Evolutionary conservation across 2,113 vertebrate species (phyloP), one percentile per base, ranked within the genome.

Genomic region (Argyrosomus japonicus): DNA sequence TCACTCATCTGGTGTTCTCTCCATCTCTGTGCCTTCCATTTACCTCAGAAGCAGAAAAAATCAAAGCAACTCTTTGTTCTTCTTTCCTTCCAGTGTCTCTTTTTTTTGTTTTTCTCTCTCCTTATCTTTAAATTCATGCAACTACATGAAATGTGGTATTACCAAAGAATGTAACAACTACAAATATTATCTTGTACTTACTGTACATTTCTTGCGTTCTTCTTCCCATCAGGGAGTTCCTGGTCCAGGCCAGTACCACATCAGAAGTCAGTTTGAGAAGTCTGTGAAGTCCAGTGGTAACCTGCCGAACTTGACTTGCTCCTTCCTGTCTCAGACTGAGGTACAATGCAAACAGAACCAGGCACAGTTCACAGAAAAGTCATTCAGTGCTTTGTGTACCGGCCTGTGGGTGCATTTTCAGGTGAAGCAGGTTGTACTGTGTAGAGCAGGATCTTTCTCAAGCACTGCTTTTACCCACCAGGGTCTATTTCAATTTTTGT

Each of bases 261-360:
- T 94, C 88, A 91, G 72, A 73, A 75, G 93, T 80, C 89, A 93
- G 76, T 94, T 93, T 92, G 91, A 95, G 70, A 84, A 68, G 68
- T 54, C 84, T n/a, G 54, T 2, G 51, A 72, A 48, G 57, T 73
- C 75, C 50, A 48, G 72, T 19, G 45, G 74, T 2, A 77, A 54
- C n/a, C 25, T 50, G 53, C 61, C 50, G 0, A 83, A 45, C 62
- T 53, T 72, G 45, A 65, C 67, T 2, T 48, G 76, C 29, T 63
- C 91, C 27, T 93, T 94, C 79, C 84, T 90, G 57, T 93, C 89
- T 68, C 83, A 91, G 76, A 60, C 91, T 11, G 71, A 93, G 92
- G 92, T 92, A 90, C 71, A 68, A 7, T 6, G 23, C 68, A 77
- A 54, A 77, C 32, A 57, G n/a, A 60, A 45, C n/a, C 29, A 21